These are phyloP conservation scores for Stenichneumon culpator DNA, from an alignment of 2,888 invertebrate genomes.

Conservation along the genomic window DNA sequence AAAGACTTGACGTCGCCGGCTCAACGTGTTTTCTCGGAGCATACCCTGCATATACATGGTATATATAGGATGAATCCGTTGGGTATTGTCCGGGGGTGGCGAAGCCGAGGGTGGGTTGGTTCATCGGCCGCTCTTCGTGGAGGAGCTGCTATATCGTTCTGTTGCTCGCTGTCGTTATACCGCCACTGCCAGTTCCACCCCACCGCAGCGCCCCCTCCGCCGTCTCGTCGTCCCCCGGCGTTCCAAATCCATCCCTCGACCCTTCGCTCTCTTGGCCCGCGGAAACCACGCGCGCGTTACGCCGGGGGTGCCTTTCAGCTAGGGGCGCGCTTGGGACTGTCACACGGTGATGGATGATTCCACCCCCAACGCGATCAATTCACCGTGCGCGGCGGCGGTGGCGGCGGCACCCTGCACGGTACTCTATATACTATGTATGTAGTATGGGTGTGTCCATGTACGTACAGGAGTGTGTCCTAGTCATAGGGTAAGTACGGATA, in stretches of 20 bases:
- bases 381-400: slow-evolving; percentile 61
- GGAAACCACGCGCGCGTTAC: slow-evolving; percentile 69
- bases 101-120: slow-evolving; percentile 74
- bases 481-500: slow-evolving; percentile 30
- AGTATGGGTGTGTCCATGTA: background rate
- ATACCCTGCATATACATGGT: slow-evolving; percentile 4
- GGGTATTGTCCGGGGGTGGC: slow-evolving; percentile 77
- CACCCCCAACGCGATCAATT: slow-evolving; percentile 81
- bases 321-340: slow-evolving; percentile 81
- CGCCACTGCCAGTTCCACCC: slow-evolving; percentile 57
- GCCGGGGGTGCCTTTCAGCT: slow-evolving; percentile 78
- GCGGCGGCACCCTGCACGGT: slow-evolving; percentile 48
- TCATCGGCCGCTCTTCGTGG: slow-evolving; percentile 74
- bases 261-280: slow-evolving; percentile 67
- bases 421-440: slow-evolving; percentile 2
- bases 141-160: slow-evolving; percentile 57
- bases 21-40: slow-evolving; percentile 12
- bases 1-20: slow-evolving; percentile 14
- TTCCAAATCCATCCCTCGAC: slow-evolving; percentile 42
- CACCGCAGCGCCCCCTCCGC: slow-evolving; percentile 61
- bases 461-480: slow-evolving; percentile 12
- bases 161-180: slow-evolving; percentile 53
- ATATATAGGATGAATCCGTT: slow-evolving; percentile 72
- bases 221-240: slow-evolving; percentile 50
- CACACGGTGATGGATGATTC: slow-evolving; percentile 84